phyloP scores from a whole-genome alignment of 2,113 vertebrate genomes.

The Periophthalmus modestus region DNA sequence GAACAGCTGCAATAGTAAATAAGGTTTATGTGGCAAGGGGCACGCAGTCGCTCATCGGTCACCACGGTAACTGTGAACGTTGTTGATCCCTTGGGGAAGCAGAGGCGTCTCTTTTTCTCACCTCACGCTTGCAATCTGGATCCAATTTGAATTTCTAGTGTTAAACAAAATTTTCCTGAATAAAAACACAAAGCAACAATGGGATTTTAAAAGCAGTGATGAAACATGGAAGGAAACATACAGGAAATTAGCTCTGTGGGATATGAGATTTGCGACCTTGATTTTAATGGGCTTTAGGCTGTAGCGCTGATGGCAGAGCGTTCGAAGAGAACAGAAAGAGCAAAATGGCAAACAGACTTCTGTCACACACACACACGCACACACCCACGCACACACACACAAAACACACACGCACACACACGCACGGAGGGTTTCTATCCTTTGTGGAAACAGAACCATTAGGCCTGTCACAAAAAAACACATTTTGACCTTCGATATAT shows the following conservation, averaged over 20 bases:
- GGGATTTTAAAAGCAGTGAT: background rate
- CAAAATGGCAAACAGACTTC: conserved; percentile 44
- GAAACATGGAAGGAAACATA: conserved; percentile 1
- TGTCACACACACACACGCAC: conserved; percentile 5
- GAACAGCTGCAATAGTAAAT: conserved; percentile 80
- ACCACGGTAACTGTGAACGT: conserved; percentile 71
- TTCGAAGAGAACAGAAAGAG: conserved; percentile 32
- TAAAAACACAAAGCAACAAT: conserved; percentile 11
- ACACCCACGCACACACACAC: too few species aligned
- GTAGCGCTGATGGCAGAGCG: conserved; percentile 54
- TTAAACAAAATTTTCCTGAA: conserved; percentile 33
- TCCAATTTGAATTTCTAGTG: conserved; percentile 45
- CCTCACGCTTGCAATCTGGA: conserved; percentile 42
- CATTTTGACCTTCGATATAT: too few species aligned
- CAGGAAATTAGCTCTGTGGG: conserved; percentile 24
- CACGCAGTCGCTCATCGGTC: conserved; percentile 72
- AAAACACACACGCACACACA: too few species aligned
- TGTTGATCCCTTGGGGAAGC: conserved; percentile 72
- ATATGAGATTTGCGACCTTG: conserved; percentile 39
- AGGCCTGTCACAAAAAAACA: too few species aligned
- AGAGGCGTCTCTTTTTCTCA: conserved; percentile 53
- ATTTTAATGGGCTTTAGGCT: conserved; percentile 57
- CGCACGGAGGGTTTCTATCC: too few species aligned
- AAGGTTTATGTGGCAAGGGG: conserved; percentile 78
- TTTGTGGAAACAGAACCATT: too few species aligned